phyloP scores from a whole-genome alignment of 2,113 vertebrate genomes.

The Chloropsis hardwickii region DNA sequence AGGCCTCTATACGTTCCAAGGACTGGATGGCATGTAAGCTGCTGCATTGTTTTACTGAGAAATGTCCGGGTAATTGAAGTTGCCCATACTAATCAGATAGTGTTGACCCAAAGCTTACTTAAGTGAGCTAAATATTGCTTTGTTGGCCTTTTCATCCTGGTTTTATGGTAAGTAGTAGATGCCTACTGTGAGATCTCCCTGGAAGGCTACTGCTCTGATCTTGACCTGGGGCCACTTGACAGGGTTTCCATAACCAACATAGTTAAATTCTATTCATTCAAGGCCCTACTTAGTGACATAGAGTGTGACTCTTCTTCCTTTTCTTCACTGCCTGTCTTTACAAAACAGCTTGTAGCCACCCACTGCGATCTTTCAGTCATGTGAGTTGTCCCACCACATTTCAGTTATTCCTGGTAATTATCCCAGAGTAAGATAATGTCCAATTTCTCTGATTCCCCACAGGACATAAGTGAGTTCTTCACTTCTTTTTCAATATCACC shows the following conservation, averaged over 20 bases:
- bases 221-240: not conserved
- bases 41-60: not conserved
- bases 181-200: not conserved
- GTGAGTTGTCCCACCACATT: rapidly evolving
- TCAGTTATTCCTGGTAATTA: not conserved
- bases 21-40: not conserved
- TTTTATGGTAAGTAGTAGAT: not conserved
- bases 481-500: not conserved
- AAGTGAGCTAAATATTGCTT: not conserved
- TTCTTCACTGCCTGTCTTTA: not conserved
- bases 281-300: not conserved
- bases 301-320: not conserved
- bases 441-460: not conserved
- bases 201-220: not conserved
- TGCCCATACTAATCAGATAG: not conserved
- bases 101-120: not conserved
- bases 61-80: not conserved
- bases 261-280: not conserved
- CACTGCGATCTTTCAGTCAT: rapidly evolving
- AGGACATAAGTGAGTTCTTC: not conserved
- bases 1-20: not conserved
- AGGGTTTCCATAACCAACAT: not conserved
- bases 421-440: not conserved
- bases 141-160: not conserved
- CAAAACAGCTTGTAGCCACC: not conserved